Conservation (phyloP, 2,888 invertebrate species). For the Pimpla rufipes region DNA sequence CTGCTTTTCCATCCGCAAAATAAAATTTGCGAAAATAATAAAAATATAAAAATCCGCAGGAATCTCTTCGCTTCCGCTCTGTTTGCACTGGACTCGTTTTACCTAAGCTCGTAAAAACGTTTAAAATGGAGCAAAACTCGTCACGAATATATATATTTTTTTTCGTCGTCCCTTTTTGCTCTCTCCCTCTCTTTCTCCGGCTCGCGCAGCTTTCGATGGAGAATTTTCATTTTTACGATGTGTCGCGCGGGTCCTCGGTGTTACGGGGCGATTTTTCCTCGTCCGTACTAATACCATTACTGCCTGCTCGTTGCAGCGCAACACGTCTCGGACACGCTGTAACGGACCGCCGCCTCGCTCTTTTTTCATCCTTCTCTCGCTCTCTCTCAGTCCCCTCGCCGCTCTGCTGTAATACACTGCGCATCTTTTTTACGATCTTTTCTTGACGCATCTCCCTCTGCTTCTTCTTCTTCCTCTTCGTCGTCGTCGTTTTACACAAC, state of each 20-base stretch:
- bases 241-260: conserved; percentile 10
- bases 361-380: conserved; percentile 2
- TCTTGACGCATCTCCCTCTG: conserved; percentile 21
- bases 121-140: conserved; percentile 65
- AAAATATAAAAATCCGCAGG: conserved; percentile 60
- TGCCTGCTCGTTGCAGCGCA: not conserved
- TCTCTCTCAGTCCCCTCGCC: not conserved
- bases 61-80: not conserved
- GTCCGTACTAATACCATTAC: conserved; percentile 21
- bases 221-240: conserved; percentile 31
- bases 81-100: conserved; percentile 38
- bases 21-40: conserved; percentile 59
- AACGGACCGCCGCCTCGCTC: not conserved
- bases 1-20: conserved; percentile 25
- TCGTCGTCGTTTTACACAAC: conserved; percentile 16
- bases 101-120: conserved; percentile 66
- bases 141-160: conserved; percentile 19
- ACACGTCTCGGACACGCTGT: not conserved
- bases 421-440: conserved; percentile 45
- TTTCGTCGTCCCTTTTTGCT: not conserved
- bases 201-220: conserved; percentile 11
- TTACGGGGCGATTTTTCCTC: conserved; percentile 13
- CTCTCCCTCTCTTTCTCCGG: not conserved
- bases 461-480: conserved; percentile 1
- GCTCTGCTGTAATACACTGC: conserved; percentile 35